These are phyloP conservation scores for Rotaria sp. DNA, from an alignment of 2,888 invertebrate genomes.

Conservation along the genomic window DNA sequence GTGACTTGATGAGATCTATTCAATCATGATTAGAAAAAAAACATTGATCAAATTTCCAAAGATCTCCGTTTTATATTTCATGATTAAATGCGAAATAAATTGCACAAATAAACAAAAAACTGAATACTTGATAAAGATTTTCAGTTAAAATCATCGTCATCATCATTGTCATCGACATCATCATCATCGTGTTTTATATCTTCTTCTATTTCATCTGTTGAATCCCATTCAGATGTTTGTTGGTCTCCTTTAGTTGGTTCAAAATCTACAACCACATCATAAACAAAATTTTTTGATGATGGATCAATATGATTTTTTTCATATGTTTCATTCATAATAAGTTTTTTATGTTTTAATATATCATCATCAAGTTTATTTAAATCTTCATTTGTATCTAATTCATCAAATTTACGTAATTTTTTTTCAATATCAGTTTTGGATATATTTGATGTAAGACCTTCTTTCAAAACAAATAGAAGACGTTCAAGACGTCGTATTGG, in stretches of 20 bases:
- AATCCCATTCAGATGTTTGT: constrained; percentile 56
- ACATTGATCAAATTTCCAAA: no score
- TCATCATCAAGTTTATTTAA: constrained; percentile 56
- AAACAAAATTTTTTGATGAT: constrained; percentile 56
- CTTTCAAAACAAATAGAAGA: constrained; percentile 54
- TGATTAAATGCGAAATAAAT: background rate
- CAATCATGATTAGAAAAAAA: no score
- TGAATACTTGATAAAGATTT: background rate
- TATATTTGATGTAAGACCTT: constrained; percentile 51
- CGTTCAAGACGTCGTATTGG: constrained; percentile 55
- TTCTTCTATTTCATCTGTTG: constrained; percentile 44
- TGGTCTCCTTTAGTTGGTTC: constrained; percentile 43
- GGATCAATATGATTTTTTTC: constrained; percentile 55
- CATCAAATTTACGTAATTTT: constrained; percentile 49
- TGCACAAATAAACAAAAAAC: background rate
- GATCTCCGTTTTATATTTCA: background rate
- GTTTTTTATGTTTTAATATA: constrained; percentile 55
- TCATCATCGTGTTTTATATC: constrained; percentile 41
- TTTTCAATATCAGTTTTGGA: constrained; percentile 33
- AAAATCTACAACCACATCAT: constrained; percentile 57
- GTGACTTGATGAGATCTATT: no score
- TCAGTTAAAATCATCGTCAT: constrained; percentile 2
- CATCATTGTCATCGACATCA: background rate
- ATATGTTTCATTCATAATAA: constrained; percentile 57
- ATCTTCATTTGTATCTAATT: constrained; percentile 57